Evolutionary conservation across 2,113 vertebrate genomes (phyloP).

Genomic region (Gasterosteus nipponicus): DNA sequence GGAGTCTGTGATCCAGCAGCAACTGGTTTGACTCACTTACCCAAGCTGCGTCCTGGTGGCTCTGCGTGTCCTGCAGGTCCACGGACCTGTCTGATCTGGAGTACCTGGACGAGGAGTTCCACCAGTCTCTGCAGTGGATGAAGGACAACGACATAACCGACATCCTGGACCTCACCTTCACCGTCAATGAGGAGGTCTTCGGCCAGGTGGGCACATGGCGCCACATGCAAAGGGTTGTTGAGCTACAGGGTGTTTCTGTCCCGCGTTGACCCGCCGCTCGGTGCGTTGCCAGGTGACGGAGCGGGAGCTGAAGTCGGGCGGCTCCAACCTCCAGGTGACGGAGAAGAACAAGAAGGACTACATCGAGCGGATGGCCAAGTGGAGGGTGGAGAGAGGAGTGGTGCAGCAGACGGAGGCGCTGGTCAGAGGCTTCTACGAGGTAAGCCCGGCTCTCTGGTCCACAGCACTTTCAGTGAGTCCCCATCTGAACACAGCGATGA

Average conservation of each 20-base stretch:
- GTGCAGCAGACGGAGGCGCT: conserved; percentile 95
- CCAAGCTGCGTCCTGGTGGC: too few relatives aligned
- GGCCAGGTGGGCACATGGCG: conserved; percentile 85
- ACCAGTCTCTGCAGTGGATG: conserved; percentile 99
- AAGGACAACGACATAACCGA: conserved; percentile 99
- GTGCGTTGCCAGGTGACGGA: conserved; percentile 89
- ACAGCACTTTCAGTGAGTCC: background rate
- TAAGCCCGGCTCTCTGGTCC: conserved; percentile 59
- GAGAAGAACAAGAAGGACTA: conserved; percentile 99
- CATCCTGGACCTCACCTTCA: conserved; percentile 97
- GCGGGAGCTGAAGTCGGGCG: conserved; percentile 94
- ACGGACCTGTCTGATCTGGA: conserved; percentile 97
- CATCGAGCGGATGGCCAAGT: conserved; percentile 97
- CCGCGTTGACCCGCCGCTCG: background rate
- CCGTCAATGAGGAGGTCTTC: conserved; percentile 98
- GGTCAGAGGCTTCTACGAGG: conserved; percentile 97
- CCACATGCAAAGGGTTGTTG: background rate
- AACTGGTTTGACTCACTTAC: too few relatives aligned
- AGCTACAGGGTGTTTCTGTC: background rate
- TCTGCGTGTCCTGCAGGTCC: conserved; percentile 76
- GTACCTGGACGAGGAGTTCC: conserved; percentile 98
- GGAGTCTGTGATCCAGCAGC: too few relatives aligned
- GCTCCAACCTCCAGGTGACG: conserved; percentile 94
- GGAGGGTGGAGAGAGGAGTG: conserved; percentile 93
- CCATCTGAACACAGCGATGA: background rate